Evolutionary conservation across 2,113 vertebrate species (phyloP).

Genomic region (Balaeniceps rex): DNA sequence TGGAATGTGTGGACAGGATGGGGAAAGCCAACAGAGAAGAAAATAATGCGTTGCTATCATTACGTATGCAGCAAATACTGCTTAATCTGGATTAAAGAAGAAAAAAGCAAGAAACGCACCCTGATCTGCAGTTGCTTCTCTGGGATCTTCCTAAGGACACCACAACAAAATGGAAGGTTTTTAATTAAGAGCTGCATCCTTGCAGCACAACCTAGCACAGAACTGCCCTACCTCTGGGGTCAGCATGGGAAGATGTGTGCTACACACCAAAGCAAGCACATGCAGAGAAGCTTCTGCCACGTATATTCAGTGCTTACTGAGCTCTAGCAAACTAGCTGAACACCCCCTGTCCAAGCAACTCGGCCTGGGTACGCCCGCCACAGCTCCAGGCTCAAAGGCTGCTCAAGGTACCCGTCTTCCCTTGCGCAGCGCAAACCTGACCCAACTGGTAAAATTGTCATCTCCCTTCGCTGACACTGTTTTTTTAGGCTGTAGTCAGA

Average conservation of each 20-base stretch:
- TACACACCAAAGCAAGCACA: not conserved
- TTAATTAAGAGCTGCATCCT: not conserved
- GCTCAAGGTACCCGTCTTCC: not conserved
- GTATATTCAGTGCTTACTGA: not conserved
- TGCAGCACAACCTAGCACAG: not conserved
- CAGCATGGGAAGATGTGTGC: accelerated
- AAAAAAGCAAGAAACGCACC: not conserved
- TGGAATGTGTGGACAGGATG: not conserved
- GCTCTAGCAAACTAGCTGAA: not conserved
- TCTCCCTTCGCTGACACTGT: not conserved
- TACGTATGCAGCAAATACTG: not conserved
- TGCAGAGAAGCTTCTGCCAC: not conserved
- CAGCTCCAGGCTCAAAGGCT: not conserved
- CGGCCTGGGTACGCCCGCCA: not conserved
- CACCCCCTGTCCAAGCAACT: not conserved
- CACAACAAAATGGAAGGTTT: not conserved
- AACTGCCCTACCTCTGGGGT: not conserved
- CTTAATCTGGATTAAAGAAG: not conserved
- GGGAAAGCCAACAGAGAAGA: not conserved
- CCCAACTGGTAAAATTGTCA: not conserved
- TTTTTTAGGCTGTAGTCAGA: not conserved
- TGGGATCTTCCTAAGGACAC: not conserved
- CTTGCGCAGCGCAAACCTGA: not conserved
- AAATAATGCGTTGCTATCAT: not conserved
- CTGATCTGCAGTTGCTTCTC: not conserved